Conservation (phyloP, 1,140 invertebrate species). For the Achroia grisella region DNA sequence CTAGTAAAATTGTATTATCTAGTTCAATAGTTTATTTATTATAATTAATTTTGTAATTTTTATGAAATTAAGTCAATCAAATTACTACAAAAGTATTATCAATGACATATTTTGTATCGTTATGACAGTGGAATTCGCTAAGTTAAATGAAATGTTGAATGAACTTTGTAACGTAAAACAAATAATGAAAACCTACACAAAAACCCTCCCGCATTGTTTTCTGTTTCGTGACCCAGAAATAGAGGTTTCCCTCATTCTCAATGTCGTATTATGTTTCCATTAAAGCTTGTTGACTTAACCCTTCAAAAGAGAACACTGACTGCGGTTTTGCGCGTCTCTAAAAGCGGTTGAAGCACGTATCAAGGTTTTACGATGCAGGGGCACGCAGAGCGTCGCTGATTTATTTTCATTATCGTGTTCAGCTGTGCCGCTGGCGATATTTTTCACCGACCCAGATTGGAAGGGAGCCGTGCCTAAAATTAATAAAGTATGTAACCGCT, state of each 20-base stretch:
- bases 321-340: slow-evolving; percentile 17
- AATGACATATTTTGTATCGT: slow-evolving; percentile 7
- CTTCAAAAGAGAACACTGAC: slow-evolving; percentile 31
- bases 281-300: slow-evolving; percentile 55
- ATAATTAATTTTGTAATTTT: too few relatives aligned
- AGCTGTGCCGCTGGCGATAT: slow-evolving; percentile 22
- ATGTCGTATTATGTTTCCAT: slow-evolving; percentile 57
- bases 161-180: slow-evolving; percentile 34
- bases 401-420: slow-evolving; percentile 48
- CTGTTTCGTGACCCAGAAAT: slow-evolving; percentile 38
- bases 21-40: too few relatives aligned
- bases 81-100: too few relatives aligned
- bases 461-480: slow-evolving; percentile 23
- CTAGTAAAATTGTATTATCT: too few relatives aligned
- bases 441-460: slow-evolving; percentile 26
- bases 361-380: slow-evolving; percentile 42
- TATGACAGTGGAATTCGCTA: slow-evolving; percentile 1
- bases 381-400: slow-evolving; percentile 30
- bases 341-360: slow-evolving; percentile 23
- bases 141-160: slow-evolving; percentile 18
- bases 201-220: slow-evolving; percentile 44
- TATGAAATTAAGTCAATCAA: too few relatives aligned
- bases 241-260: slow-evolving; percentile 36
- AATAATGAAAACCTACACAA: slow-evolving; percentile 36
- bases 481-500: slow-evolving; percentile 21